A percentile compares a stretch with the other conserved stretches of the same genome.
Evolutionary conservation across 2,113 vertebrate genomes (phyloP).

Genomic region (Cryptotis parvus): DNA sequence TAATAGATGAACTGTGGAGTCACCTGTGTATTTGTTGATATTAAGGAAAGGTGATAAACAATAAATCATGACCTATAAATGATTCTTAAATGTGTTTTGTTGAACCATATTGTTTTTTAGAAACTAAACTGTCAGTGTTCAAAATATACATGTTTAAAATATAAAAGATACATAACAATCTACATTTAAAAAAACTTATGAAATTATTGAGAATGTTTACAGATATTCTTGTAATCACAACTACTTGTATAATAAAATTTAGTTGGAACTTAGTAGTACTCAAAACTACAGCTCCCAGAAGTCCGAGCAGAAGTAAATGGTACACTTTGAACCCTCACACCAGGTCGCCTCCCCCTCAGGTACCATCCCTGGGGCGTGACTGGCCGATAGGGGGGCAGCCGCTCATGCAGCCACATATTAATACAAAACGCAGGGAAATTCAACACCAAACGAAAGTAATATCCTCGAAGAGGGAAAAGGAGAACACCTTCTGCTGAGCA

Average conservation of each 20-base stretch:
- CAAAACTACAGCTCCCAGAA: too few species aligned
- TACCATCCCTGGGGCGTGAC: too few species aligned
- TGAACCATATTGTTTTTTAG: background rate
- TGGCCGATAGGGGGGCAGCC: too few species aligned
- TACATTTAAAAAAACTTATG: slow-evolving; percentile 15
- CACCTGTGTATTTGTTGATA: background rate
- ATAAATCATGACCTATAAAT: background rate
- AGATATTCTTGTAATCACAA: background rate
- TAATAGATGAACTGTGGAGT: background rate
- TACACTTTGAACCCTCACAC: too few species aligned
- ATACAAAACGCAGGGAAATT: too few species aligned
- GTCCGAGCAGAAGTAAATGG: too few species aligned
- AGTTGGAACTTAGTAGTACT: background rate
- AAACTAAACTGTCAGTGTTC: slow-evolving; percentile 12
- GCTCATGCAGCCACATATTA: too few species aligned
- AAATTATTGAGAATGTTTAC: background rate
- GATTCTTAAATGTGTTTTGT: slow-evolving; percentile 6
- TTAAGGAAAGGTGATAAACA: background rate
- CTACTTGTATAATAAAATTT: background rate
- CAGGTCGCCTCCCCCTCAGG: too few species aligned
- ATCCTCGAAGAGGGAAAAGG: too few species aligned
- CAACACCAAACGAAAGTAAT: too few species aligned
- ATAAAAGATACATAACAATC: background rate
- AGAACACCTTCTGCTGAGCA: too few species aligned
- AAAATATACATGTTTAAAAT: background rate